Evolutionary conservation across 2,113 vertebrate species (phyloP), one percentile per base, ranked within the genome.

Genomic region (Cyanistes caeruleus): DNA sequence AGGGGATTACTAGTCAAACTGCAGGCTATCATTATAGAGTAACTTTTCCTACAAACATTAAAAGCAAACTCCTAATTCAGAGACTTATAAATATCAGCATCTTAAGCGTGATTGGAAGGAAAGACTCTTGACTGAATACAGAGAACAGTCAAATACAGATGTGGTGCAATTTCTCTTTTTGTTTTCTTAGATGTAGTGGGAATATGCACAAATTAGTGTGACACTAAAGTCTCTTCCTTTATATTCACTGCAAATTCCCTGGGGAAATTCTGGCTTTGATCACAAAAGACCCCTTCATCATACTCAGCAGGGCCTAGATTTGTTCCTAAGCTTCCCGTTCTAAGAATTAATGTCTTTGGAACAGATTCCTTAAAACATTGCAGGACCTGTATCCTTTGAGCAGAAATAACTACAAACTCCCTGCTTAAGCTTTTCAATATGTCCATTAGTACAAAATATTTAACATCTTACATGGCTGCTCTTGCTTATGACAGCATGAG

Each of bases 41-140:
- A 96, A 82, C 19, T 91, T 88, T 93, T 96, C 59, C 77, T 72
- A 44, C 25, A 41, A 62, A 85, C 43, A 30, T 88, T 41, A 96
- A 91, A 94, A 90, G 37, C 80, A 87, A 89, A 89, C 68, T 91
- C 64, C n/a, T 60, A 95, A 91, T 88, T 93, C 88, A 91, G 92
- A 92, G 41, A 87, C 46, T 94, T 89, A 79, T 80, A 93, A 93
- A 88, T 63, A 96, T 31, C 16, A 84, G 37, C 78, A 79, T 56
- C 44, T 65, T 74, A 90, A 91, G 70, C 77, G 52, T 3, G 3
- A 89, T 58, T 95, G 77, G 55, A 93, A 83, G 28, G 10, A 92
- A 93, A 69, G 20, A 21, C 39, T 84, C 39, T 73, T 93, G 73
- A 28, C 35, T 92, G 55, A 92, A 89, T 84, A 41, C 46, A 76